These are phyloP conservation scores for Notamacropus eugenii DNA, from an alignment of 2,797 vertebrate species.

Conservation along the genomic window DNA sequence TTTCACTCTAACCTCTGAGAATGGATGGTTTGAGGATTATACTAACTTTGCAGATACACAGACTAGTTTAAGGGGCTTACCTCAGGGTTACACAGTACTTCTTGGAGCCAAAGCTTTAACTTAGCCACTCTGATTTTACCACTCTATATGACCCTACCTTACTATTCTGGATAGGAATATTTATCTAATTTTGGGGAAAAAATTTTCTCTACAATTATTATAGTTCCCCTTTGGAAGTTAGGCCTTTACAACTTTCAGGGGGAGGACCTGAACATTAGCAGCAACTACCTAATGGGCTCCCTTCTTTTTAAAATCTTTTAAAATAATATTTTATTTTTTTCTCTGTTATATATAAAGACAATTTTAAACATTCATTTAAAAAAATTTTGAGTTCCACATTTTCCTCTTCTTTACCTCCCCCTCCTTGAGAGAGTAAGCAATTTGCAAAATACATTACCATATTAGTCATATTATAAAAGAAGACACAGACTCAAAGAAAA, in stretches of 20 bases:
- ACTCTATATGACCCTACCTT: neutral
- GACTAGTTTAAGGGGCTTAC: conserved; percentile 25
- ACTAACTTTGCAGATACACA: neutral
- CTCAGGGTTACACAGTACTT: conserved; percentile 40
- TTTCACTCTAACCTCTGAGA: neutral
- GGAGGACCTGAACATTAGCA: neutral
- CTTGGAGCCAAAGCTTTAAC: neutral
- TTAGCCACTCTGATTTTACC: neutral
- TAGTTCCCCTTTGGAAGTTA: neutral
- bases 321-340: neutral
- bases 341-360: neutral
- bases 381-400: neutral
- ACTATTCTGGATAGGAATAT: neutral
- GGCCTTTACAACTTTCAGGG: neutral
- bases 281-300: neutral
- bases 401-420: neutral
- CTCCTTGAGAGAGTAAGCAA: neutral
- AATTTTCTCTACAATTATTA: neutral
- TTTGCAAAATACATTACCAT: neutral
- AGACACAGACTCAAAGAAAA: neutral
- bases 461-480: neutral
- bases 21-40: neutral
- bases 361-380: neutral
- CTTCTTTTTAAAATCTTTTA: neutral
- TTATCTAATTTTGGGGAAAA: neutral